Conservation (phyloP, 2,113 vertebrate genomes). For the Ophiodon elongatus region DNA sequence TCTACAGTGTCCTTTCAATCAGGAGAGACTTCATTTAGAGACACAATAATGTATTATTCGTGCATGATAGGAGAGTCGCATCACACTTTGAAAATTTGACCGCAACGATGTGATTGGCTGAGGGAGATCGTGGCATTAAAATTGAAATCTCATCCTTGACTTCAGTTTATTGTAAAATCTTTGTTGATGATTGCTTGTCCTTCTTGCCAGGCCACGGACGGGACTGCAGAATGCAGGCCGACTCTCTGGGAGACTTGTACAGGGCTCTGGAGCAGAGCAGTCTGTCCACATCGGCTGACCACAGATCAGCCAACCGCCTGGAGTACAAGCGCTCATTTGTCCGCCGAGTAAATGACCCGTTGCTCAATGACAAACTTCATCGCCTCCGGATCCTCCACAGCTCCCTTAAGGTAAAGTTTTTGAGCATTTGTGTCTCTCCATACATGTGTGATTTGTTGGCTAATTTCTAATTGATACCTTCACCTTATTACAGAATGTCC, state of each 20-base stretch:
- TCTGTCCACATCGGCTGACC: slow-evolving; percentile 91
- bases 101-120: no score
- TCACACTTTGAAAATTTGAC: no score
- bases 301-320: slow-evolving; percentile 90
- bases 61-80: no score
- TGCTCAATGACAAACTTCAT: slow-evolving; percentile 98
- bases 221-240: slow-evolving; percentile 88
- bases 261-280: slow-evolving; percentile 94
- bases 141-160: background rate
- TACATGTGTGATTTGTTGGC: background rate
- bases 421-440: background rate
- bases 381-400: slow-evolving; percentile 95
- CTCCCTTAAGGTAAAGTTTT: slow-evolving; percentile 92
- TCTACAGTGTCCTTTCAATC: background rate
- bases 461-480: slow-evolving; percentile 5
- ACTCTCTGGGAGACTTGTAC: slow-evolving; percentile 96
- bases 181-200: background rate
- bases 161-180: background rate
- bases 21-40: no score
- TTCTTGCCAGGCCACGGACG: slow-evolving; percentile 69
- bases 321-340: slow-evolving; percentile 97
- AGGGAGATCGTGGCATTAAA: no score
- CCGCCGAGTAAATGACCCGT: slow-evolving; percentile 93
- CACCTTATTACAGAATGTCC: slow-evolving; percentile 88
- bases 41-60: no score